Evolutionary conservation across 2,113 vertebrate genomes (phyloP).

Genomic region (Apodemus sylvaticus): DNA sequence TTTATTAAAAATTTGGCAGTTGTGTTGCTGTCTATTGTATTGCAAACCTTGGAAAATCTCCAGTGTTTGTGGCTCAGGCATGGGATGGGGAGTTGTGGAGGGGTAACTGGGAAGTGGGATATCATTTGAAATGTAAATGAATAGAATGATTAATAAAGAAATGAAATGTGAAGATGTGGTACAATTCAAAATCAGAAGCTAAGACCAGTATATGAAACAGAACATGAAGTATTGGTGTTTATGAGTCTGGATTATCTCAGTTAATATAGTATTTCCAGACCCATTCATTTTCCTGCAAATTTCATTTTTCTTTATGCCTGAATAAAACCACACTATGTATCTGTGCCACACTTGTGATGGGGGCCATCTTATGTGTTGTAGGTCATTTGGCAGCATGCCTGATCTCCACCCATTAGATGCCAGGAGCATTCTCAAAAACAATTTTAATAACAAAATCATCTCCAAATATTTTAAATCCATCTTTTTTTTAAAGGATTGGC

Average conservation of each 20-base stretch:
- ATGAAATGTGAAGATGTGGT: conserved; percentile 99
- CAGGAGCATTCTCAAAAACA: background rate
- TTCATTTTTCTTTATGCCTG: background rate
- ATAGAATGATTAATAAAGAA: conserved; percentile 89
- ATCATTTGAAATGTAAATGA: too few species aligned
- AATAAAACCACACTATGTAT: background rate
- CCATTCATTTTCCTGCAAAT: background rate
- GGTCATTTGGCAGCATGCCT: background rate
- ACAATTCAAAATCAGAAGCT: conserved; percentile 89
- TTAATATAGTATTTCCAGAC: background rate
- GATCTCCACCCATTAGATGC: background rate
- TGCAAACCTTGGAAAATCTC: conserved; percentile 98
- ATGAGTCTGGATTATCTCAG: background rate
- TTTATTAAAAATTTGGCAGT: conserved; percentile 97
- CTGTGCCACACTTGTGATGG: background rate
- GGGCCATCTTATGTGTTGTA: background rate
- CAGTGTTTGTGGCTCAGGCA: conserved; percentile 96
- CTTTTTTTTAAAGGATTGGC: background rate
- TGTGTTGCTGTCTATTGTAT: conserved; percentile 98
- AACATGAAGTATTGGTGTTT: background rate
- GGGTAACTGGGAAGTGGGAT: too few species aligned
- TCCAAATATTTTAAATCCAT: background rate
- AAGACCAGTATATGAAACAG: background rate
- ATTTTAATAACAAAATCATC: background rate
- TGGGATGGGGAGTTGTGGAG: conserved; percentile 64